A percentile compares a stretch with the other conserved stretches of the same genome.
These are phyloP conservation scores for Epinotia demarniana DNA, from an alignment of 2,888 invertebrate species.

Conservation along the genomic window DNA sequence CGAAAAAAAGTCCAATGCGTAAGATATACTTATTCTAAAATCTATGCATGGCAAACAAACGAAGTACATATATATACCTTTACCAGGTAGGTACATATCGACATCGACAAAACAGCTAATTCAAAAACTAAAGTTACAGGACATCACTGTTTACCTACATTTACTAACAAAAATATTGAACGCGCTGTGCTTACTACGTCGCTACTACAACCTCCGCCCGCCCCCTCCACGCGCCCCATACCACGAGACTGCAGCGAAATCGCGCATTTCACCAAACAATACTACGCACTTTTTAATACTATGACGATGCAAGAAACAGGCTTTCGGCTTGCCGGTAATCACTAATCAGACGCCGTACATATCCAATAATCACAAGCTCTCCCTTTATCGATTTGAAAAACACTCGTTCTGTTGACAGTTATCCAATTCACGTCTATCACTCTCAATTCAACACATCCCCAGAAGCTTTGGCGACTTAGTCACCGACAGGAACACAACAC, in stretches of 20 bases:
- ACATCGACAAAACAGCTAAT: constrained; percentile 25
- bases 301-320: neutral
- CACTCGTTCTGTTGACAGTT: too few relatives aligned
- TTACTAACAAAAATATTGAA: constrained; percentile 65
- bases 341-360: too few relatives aligned
- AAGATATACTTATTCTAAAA: too few relatives aligned
- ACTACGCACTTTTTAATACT: constrained; percentile 33
- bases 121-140: constrained; percentile 41
- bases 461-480: too few relatives aligned
- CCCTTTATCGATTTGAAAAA: too few relatives aligned
- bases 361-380: too few relatives aligned
- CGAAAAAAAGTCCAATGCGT: too few relatives aligned
- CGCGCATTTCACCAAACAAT: constrained; percentile 46
- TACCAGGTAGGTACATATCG: neutral
- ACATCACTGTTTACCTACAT: constrained; percentile 52
- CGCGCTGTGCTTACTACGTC: constrained; percentile 72
- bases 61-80: neutral
- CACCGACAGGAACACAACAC: too few relatives aligned
- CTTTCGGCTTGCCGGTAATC: too few relatives aligned
- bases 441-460: too few relatives aligned
- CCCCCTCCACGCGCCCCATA: constrained; percentile 59
- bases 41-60: neutral
- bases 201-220: constrained; percentile 71
- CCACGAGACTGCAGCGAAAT: constrained; percentile 53
- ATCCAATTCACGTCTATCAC: too few relatives aligned